A percentile compares a stretch with the other conserved stretches of the same genome.
Evolutionary conservation across 2,113 vertebrate genomes (phyloP).

Genomic region (Campylomormyrus tamandua): DNA sequence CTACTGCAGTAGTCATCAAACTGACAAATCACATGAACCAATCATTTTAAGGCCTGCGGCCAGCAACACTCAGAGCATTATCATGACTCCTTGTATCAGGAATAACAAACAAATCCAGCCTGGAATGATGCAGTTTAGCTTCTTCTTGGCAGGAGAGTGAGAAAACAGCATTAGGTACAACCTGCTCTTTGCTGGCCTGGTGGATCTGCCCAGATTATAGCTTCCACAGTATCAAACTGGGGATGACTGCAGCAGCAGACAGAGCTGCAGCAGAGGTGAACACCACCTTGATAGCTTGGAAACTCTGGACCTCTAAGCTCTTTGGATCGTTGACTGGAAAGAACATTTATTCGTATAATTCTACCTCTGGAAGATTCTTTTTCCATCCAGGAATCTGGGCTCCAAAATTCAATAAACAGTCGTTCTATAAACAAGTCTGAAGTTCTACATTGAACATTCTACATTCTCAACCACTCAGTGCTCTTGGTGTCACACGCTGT

Average conservation of each 20-base stretch:
- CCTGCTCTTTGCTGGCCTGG: not conserved
- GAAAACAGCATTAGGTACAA: not conserved
- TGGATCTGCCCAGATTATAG: not conserved
- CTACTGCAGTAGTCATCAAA: not conserved
- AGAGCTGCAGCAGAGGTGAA: not conserved
- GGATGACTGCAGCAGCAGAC: not conserved
- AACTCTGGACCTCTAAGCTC: not conserved
- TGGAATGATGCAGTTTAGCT: not conserved
- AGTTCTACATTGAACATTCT: not conserved
- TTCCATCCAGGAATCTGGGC: not conserved
- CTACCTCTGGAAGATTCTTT: slow-evolving; percentile 2
- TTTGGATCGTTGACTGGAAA: slow-evolving; percentile 4
- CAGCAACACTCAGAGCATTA: too few relatives aligned
- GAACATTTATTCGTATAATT: not conserved
- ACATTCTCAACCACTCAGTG: not conserved
- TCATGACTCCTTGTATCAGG: not conserved
- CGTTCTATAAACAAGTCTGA: not conserved
- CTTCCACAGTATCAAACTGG: not conserved
- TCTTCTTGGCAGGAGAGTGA: not conserved
- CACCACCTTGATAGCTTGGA: not conserved
- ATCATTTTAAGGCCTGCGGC: not conserved
- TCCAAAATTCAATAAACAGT: slow-evolving; percentile 10
- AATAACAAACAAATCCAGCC: not conserved
- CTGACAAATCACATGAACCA: not conserved
- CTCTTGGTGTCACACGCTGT: not conserved